Evolutionary conservation across 2,797 vertebrate genomes (phyloP).

Genomic region (Garrulus glandarius): DNA sequence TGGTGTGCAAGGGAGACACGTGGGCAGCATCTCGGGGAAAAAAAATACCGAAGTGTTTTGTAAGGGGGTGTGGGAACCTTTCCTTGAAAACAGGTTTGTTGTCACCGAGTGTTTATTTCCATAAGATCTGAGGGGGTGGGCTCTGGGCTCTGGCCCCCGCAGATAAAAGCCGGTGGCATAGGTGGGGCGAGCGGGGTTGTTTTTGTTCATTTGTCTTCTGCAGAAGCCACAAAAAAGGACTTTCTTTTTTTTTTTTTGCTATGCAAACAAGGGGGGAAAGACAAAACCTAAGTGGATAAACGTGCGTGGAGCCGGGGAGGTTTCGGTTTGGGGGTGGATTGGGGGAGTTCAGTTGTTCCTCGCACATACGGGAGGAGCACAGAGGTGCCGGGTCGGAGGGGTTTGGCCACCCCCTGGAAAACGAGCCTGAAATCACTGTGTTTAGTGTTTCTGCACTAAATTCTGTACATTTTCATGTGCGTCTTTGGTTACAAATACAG

Average conservation of each 20-base stretch:
- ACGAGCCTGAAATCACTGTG: background rate
- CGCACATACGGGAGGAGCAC: accelerated
- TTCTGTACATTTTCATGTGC: background rate
- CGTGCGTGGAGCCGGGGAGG: background rate
- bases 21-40: background rate
- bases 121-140: background rate
- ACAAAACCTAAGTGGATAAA: background rate
- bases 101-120: background rate
- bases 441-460: background rate
- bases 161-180: background rate
- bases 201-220: slow-evolving; percentile 28
- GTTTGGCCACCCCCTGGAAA: background rate
- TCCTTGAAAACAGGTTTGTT: background rate
- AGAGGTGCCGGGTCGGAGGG: background rate
- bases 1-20: background rate
- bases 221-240: slow-evolving; percentile 27
- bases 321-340: background rate
- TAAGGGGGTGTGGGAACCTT: background rate
- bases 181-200: background rate
- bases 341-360: background rate
- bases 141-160: background rate
- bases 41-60: background rate
- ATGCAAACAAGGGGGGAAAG: background rate
- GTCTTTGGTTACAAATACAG: background rate
- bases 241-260: background rate